These are phyloP conservation scores for Cotesia chilonis DNA, from an alignment of 1,140 invertebrate genomes.

Conservation along the genomic window DNA sequence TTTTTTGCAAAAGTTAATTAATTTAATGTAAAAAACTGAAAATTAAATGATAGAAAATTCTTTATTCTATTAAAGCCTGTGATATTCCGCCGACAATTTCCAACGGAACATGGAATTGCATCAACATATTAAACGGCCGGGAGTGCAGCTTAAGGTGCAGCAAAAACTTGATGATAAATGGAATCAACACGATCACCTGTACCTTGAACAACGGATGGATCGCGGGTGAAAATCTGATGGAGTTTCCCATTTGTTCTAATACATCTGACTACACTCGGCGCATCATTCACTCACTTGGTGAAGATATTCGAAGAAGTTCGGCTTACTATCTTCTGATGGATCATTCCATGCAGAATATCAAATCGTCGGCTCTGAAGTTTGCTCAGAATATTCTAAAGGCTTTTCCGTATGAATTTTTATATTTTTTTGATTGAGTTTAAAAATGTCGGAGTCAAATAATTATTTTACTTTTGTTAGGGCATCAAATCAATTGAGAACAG, in stretches of 20 bases:
- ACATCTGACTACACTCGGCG: slow-evolving; percentile 36
- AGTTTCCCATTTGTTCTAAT: slow-evolving; percentile 52
- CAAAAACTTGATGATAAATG: slow-evolving; percentile 43
- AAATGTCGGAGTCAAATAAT: too few species aligned
- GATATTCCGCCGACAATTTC: slow-evolving; percentile 43
- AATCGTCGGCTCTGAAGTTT: slow-evolving; percentile 36
- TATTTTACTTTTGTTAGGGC: slow-evolving; percentile 17
- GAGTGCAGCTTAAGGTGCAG: slow-evolving; percentile 44
- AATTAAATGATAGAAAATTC: not conserved
- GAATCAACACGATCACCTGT: slow-evolving; percentile 42
- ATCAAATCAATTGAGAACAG: slow-evolving; percentile 44
- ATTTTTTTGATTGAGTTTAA: not conserved
- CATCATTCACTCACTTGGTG: slow-evolving; percentile 41
- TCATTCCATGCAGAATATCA: slow-evolving; percentile 37
- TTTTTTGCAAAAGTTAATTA: too few species aligned
- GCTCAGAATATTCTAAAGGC: slow-evolving; percentile 37
- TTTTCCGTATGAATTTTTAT: slow-evolving; percentile 40
- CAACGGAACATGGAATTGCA: slow-evolving; percentile 50
- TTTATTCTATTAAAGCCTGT: slow-evolving; percentile 37
- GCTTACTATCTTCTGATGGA: slow-evolving; percentile 45
- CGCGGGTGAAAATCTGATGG: slow-evolving; percentile 46
- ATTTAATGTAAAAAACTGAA: too few species aligned
- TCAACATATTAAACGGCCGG: slow-evolving; percentile 33
- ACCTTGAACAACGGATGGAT: slow-evolving; percentile 41
- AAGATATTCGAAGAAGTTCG: slow-evolving; percentile 43